These are phyloP conservation scores for Macrotus californicus DNA, from an alignment of 2,113 vertebrate genomes.

Conservation along the genomic window DNA sequence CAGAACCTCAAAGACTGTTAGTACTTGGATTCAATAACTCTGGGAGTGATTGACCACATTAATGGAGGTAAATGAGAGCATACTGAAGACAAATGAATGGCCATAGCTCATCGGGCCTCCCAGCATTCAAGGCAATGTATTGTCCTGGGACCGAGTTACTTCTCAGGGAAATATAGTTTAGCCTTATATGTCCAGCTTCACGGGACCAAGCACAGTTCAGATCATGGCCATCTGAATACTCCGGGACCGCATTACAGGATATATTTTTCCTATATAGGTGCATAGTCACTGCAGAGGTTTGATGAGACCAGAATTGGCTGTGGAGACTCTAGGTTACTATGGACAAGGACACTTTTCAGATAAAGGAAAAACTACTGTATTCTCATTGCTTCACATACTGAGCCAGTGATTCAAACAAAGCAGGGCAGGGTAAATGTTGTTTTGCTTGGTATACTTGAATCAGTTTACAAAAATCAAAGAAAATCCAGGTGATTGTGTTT, in stretches of 20 bases:
- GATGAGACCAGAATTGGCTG: neutral
- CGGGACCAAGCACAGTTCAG: neutral
- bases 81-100: constrained; percentile 60
- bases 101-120: neutral
- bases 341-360: neutral
- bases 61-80: constrained; percentile 58
- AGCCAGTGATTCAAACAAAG: neutral
- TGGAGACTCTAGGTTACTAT: neutral
- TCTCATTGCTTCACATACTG: constrained; percentile 17
- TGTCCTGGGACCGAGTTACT: neutral
- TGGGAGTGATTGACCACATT: neutral
- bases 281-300: neutral
- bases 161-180: constrained; percentile 51
- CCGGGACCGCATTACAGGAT: neutral
- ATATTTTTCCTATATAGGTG: neutral
- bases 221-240: neutral
- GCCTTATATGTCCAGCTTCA: neutral
- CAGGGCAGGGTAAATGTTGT: constrained; percentile 18
- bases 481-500: neutral
- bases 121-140: neutral
- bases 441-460: neutral
- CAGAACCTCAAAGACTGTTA: neutral
- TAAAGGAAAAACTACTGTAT: neutral
- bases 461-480: neutral
- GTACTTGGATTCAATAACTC: neutral